These are phyloP conservation scores for Melanitta fusca DNA, from an alignment of 2,797 vertebrate species.

Conservation along the genomic window DNA sequence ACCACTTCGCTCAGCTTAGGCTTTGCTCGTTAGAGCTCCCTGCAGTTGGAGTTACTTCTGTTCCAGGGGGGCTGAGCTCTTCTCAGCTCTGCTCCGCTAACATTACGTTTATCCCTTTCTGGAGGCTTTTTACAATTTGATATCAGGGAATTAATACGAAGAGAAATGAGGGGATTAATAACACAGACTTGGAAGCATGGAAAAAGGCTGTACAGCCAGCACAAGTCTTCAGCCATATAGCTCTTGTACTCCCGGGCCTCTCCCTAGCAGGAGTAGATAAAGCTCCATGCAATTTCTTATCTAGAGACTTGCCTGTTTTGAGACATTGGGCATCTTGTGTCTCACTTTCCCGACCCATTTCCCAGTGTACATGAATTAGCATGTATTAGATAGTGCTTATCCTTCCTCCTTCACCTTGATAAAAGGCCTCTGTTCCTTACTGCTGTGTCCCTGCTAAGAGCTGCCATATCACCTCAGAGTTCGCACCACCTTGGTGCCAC, in stretches of 20 bases:
- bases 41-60: neutral
- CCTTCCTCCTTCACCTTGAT: neutral
- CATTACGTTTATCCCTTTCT: neutral
- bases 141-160: neutral
- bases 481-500: neutral
- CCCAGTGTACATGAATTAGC: neutral
- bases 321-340: neutral
- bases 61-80: neutral
- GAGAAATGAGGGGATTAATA: neutral
- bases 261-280: neutral
- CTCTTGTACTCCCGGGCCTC: neutral
- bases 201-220: neutral
- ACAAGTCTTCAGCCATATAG: neutral
- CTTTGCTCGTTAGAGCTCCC: neutral
- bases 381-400: neutral
- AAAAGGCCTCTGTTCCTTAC: neutral
- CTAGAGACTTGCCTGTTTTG: slow-evolving; percentile 2
- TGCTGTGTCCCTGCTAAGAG: neutral
- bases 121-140: neutral
- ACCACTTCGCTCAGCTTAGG: neutral
- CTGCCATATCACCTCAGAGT: neutral
- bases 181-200: neutral
- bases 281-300: neutral
- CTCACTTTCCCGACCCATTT: slow-evolving; percentile 3
- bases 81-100: neutral